Base-by-base conservation (phyloP, 2,113 vertebrate genomes). In the Seriola rivoliana region DNA sequence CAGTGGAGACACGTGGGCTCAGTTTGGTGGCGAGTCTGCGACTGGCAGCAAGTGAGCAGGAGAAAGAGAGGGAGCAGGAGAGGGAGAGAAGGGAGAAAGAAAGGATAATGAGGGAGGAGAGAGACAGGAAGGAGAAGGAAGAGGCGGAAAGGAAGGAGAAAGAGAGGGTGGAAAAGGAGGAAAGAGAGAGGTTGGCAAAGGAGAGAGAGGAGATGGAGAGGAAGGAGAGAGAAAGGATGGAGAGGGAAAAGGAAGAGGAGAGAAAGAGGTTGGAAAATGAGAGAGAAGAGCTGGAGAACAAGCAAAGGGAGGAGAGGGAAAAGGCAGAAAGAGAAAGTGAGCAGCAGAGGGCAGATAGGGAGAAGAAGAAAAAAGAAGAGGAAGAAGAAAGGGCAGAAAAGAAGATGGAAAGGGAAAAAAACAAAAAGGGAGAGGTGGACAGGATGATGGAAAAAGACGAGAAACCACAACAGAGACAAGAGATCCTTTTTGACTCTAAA, bases 11-110 rank as follows among this genome's bases (percentile, higher is more conserved):
- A 10, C 34, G 1, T 1, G 83, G 66, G 8, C 62, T 89, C 0
- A 83, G 84, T 73, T 63, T 93, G 50, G 93, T 93, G 48, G 91
- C 75, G 16, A 85, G 88, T 73, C 84, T 94, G 74, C 80, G 92
- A 78, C 86, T 71, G 12, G 93, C 91, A 4, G 93, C 92, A 23
- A 75, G 60, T 23, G 91, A 94, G 50, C 88, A 89, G 25, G 91
- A 94, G 85, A 88, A 70, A n/a, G 84, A 90, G n/a, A 85, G 72
- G 50, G 89, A 92, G 65, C 19, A 19, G 21, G 57, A 77, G 68
- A 69, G n/a, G 5, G 63, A 80, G 42, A 77, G n/a, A 25, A 48
- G 4, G 12, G 73, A 75, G 70, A 63, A n/a, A 32, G 71, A 85
- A 25, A 64, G 11, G 52, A 40, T 38, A 1, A 63, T 68, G 16